These are phyloP conservation scores for Thecophora atra DNA, from an alignment of 2,888 invertebrate species.

Conservation along the genomic window DNA sequence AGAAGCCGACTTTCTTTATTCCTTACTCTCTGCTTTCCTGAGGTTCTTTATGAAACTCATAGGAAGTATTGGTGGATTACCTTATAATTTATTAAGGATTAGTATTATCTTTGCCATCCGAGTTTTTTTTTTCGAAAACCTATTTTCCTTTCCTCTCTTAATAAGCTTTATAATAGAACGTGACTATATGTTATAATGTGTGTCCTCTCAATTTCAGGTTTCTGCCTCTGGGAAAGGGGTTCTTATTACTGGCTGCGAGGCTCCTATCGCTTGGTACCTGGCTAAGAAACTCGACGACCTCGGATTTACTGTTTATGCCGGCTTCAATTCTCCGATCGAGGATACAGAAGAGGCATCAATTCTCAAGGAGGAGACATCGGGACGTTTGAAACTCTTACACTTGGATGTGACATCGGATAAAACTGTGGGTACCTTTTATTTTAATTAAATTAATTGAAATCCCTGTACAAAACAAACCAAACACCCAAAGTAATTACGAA, in stretches of 20 bases:
- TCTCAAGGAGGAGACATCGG: slow-evolving; percentile 81
- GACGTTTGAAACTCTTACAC: slow-evolving; percentile 76
- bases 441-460: not conserved
- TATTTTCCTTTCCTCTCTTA: too few species aligned
- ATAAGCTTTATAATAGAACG: too few species aligned
- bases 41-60: too few species aligned
- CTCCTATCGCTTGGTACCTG: slow-evolving; percentile 67
- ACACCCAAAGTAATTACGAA: not conserved
- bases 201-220: slow-evolving; percentile 70
- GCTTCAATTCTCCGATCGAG: slow-evolving; percentile 73
- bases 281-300: slow-evolving; percentile 84
- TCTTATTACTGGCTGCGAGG: slow-evolving; percentile 83
- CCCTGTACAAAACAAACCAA: too few species aligned
- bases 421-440: slow-evolving; percentile 65
- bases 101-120: too few species aligned
- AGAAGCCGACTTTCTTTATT: too few species aligned
- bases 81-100: too few species aligned
- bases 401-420: slow-evolving; percentile 85
- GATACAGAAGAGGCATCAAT: slow-evolving; percentile 77
- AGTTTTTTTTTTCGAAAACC: too few species aligned
- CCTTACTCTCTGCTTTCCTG: too few species aligned
- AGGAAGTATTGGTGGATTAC: too few species aligned
- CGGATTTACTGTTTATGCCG: slow-evolving; percentile 90
- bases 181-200: not conserved
- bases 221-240: slow-evolving; percentile 85